These are phyloP conservation scores for Sebastes alutus DNA, from an alignment of 2,797 vertebrate species.

Conservation along the genomic window DNA sequence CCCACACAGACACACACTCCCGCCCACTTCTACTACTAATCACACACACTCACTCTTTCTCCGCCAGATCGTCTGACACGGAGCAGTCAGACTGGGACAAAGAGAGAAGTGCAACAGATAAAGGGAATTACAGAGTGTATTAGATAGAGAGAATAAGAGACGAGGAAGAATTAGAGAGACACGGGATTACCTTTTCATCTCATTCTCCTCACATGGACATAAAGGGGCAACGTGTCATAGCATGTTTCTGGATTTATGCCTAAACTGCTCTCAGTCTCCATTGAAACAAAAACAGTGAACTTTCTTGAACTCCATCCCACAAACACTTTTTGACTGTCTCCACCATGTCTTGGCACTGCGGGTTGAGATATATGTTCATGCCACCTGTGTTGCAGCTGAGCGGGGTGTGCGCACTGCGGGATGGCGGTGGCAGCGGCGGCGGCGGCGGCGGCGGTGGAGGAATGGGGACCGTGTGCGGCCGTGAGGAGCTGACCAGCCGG, in stretches of 20 bases:
- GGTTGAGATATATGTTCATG: constrained; percentile 95
- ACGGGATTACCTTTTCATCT: constrained; percentile 42
- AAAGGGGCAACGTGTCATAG: constrained; percentile 18
- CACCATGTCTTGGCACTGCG: constrained; percentile 95
- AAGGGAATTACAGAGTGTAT: constrained; percentile 48
- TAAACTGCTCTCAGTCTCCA: neutral
- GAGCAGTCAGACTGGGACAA: constrained; percentile 60
- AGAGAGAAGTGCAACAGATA: constrained; percentile 57
- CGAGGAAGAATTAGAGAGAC: constrained; percentile 28
- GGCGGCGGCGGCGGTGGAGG: constrained; percentile 5
- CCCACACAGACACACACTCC: constrained; percentile 54
- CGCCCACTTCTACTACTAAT: constrained; percentile 73
- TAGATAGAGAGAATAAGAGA: constrained; percentile 43
- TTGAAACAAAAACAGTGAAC: constrained; percentile 17
- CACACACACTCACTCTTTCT: constrained; percentile 65
- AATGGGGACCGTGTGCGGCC: constrained; percentile 68
- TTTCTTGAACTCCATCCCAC: neutral
- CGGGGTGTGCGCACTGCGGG: constrained; percentile 89
- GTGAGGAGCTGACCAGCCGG: constrained; percentile 88
- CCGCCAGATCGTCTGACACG: constrained; percentile 60
- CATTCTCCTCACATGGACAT: constrained; percentile 43
- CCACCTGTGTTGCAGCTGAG: constrained; percentile 93
- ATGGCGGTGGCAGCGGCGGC: constrained; percentile 20
- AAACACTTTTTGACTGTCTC: constrained; percentile 6
- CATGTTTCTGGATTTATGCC: constrained; percentile 40